These are phyloP conservation scores for Scaptomyza pallida DNA, from an alignment of 1,140 invertebrate species.

Conservation along the genomic window DNA sequence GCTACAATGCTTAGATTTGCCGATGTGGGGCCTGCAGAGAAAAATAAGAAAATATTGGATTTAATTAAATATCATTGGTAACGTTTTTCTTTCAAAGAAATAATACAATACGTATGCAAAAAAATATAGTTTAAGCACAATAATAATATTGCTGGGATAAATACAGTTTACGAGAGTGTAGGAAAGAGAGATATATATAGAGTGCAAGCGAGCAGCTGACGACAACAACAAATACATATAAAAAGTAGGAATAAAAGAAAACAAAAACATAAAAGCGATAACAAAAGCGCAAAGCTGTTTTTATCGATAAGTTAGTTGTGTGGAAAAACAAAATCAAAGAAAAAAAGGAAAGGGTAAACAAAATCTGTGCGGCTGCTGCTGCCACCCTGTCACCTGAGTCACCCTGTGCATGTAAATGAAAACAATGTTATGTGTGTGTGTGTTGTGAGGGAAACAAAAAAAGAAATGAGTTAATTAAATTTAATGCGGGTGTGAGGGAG, in stretches of 20 bases:
- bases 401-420: constrained; percentile 27
- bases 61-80: constrained; percentile 38
- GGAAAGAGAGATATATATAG: constrained; percentile 6
- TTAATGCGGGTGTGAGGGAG: not conserved
- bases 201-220: constrained; percentile 25
- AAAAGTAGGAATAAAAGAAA: constrained; percentile 20
- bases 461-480: not conserved
- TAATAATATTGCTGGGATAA: too few species aligned
- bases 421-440: too few species aligned
- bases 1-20: constrained; percentile 73
- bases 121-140: not conserved
- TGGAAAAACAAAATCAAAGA: too few species aligned
- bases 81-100: not conserved
- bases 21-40: constrained; percentile 54
- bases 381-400: constrained; percentile 43
- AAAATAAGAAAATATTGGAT: constrained; percentile 1
- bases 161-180: constrained; percentile 1
- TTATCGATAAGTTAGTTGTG: constrained; percentile 22
- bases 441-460: not conserved
- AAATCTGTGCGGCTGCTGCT: constrained; percentile 7
- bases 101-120: constrained; percentile 1
- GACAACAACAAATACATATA: constrained; percentile 14
- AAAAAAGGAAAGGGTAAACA: constrained; percentile 15
- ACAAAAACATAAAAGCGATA: constrained; percentile 26
- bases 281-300: constrained; percentile 10